These are phyloP conservation scores for Sialis lutaria DNA, from an alignment of 2,888 invertebrate species.

Conservation along the genomic window DNA sequence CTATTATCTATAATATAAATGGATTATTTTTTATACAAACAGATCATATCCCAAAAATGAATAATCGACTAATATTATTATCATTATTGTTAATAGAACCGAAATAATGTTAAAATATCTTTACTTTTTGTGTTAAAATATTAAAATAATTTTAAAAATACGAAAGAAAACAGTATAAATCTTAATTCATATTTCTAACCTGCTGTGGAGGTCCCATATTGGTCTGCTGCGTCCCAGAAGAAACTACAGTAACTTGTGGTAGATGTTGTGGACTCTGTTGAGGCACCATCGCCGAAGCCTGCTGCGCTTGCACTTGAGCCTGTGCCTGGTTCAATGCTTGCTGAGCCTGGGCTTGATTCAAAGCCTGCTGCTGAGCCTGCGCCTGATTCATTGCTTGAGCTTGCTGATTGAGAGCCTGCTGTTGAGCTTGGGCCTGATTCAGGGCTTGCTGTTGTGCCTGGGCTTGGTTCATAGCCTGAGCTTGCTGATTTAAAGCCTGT, in stretches of 20 bases:
- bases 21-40: no score
- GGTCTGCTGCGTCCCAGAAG: slow-evolving; percentile 15
- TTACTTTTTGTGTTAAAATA: no score
- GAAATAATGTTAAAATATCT: no score
- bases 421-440: slow-evolving; percentile 25
- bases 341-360: slow-evolving; percentile 13
- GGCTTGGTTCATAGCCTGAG: slow-evolving; percentile 2
- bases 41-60: no score
- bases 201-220: slow-evolving; percentile 32
- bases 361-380: slow-evolving; percentile 14
- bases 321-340: slow-evolving; percentile 14
- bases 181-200: no score
- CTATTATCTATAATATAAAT: no score
- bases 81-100: no score
- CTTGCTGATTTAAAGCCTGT: slow-evolving; percentile 21
- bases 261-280: slow-evolving; percentile 29
- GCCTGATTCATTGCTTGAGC: slow-evolving; percentile 20
- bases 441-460: slow-evolving; percentile 23
- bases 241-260: slow-evolving; percentile 22
- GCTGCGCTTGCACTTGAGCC: slow-evolving; percentile 23
- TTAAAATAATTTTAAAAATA: no score
- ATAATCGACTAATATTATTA: no score
- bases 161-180: no score
- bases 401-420: slow-evolving; percentile 23
- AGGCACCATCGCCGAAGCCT: slow-evolving; percentile 25